Evolutionary conservation across 2,797 vertebrate genomes (phyloP).

Genomic region (Lagocephalus sceleratus): DNA sequence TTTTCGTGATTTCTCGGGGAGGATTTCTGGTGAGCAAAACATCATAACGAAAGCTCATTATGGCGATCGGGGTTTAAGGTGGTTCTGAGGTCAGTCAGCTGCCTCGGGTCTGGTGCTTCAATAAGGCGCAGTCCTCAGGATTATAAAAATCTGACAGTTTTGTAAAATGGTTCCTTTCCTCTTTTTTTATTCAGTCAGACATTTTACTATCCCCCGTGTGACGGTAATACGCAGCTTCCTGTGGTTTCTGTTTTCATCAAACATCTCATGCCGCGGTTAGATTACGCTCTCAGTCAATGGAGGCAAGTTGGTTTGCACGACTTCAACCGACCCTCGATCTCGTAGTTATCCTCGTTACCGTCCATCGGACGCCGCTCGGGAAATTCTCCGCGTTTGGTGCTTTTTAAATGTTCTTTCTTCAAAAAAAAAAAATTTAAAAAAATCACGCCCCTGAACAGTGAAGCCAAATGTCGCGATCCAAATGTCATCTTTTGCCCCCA

Average conservation of each 20-base stretch:
- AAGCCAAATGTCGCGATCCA: background rate
- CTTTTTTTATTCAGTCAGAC: background rate
- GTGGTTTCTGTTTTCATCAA: constrained; percentile 58
- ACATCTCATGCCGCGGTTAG: constrained; percentile 61
- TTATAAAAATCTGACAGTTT: background rate
- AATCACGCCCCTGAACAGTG: too few relatives aligned
- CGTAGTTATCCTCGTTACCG: background rate
- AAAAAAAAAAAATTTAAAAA: too few relatives aligned
- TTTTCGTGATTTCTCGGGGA: constrained; percentile 29
- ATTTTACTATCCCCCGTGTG: constrained; percentile 19
- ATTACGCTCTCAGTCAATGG: constrained; percentile 53
- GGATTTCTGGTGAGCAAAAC: constrained; percentile 36
- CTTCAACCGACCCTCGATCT: constrained; percentile 15
- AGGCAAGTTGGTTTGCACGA: constrained; percentile 14
- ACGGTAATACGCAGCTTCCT: constrained; percentile 64
- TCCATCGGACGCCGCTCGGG: background rate
- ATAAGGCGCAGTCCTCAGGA: background rate
- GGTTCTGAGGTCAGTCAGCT: constrained; percentile 46
- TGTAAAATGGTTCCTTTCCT: background rate
- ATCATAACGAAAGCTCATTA: constrained; percentile 30
- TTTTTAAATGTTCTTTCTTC: too few relatives aligned
- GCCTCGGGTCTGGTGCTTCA: background rate
- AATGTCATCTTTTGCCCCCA: background rate
- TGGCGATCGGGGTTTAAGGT: constrained; percentile 14
- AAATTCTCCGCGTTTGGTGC: background rate